These are phyloP conservation scores for Aphelocoma coerulescens DNA, from an alignment of 2,113 vertebrate genomes.

Conservation along the genomic window DNA sequence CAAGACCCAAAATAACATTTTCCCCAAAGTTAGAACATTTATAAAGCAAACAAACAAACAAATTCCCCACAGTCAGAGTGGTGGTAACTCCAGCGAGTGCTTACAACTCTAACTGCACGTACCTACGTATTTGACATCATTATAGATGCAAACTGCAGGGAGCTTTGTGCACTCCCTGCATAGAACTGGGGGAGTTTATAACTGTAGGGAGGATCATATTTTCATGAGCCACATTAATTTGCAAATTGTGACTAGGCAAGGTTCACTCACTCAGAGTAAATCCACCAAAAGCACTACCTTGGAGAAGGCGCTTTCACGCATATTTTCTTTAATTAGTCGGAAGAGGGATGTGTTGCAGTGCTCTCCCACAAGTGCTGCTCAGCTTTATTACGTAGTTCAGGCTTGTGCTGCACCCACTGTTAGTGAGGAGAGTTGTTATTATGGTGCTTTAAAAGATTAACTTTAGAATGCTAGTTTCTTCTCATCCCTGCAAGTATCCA, in stretches of 20 bases:
- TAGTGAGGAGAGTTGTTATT: neutral
- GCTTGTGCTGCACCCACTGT: neutral
- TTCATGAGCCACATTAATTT: conserved; percentile 35
- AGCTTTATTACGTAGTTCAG: neutral
- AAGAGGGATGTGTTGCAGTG: neutral
- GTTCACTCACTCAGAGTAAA: neutral
- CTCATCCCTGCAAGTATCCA: neutral
- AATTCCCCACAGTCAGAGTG: neutral
- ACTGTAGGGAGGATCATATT: conserved; percentile 2
- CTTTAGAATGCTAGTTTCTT: neutral
- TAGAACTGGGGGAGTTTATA: neutral
- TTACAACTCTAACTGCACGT: neutral
- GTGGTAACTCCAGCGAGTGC: neutral
- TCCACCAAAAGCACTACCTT: neutral
- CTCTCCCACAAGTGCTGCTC: neutral
- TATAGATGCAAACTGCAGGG: neutral
- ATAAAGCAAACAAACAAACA: neutral
- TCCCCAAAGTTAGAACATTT: conserved; percentile 21
- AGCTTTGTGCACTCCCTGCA: neutral
- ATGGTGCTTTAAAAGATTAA: neutral
- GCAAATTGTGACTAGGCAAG: neutral
- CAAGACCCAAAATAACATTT: conserved; percentile 27
- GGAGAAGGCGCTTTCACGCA: neutral
- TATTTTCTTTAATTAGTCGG: neutral
- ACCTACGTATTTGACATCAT: neutral